These are phyloP conservation scores for western clawed frog (Xenopus tropicalis) DNA, from an alignment of 2,113 vertebrate species.

Conservation along the genomic window DNA sequence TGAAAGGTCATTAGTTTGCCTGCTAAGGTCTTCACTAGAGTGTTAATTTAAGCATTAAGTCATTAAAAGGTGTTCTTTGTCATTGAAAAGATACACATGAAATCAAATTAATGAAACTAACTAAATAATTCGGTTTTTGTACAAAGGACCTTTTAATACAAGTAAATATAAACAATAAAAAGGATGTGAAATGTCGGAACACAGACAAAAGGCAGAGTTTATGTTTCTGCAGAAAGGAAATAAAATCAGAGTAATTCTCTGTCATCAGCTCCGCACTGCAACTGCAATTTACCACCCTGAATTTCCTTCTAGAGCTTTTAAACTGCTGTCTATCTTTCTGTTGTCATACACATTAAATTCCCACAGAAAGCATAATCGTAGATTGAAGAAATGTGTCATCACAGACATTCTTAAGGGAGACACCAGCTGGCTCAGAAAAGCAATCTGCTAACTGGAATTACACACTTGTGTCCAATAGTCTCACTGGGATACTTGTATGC, in stretches of 20 bases:
- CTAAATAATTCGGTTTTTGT: too few relatives aligned
- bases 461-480: conserved; percentile 4
- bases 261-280: not conserved
- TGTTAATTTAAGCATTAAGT: too few relatives aligned
- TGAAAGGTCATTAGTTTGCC: too few relatives aligned
- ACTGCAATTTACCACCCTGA: not conserved
- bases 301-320: conserved; percentile 9
- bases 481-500: conserved; percentile 6
- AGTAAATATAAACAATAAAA: too few relatives aligned
- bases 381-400: conserved; percentile 10
- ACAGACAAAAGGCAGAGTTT: too few relatives aligned
- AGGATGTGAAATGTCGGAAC: too few relatives aligned
- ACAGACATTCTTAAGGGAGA: conserved; percentile 27
- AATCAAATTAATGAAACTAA: too few relatives aligned
- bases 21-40: too few relatives aligned
- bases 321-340: conserved; percentile 11
- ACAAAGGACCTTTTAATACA: too few relatives aligned
- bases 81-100: too few relatives aligned
- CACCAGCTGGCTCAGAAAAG: not conserved
- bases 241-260: not conserved
- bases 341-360: conserved; percentile 33
- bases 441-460: conserved; percentile 17
- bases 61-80: too few relatives aligned
- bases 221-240: not conserved
- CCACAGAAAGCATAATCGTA: conserved; percentile 15